Base-by-base conservation (phyloP, 2,797 vertebrate species). In the Darevskia nairensis region DNA sequence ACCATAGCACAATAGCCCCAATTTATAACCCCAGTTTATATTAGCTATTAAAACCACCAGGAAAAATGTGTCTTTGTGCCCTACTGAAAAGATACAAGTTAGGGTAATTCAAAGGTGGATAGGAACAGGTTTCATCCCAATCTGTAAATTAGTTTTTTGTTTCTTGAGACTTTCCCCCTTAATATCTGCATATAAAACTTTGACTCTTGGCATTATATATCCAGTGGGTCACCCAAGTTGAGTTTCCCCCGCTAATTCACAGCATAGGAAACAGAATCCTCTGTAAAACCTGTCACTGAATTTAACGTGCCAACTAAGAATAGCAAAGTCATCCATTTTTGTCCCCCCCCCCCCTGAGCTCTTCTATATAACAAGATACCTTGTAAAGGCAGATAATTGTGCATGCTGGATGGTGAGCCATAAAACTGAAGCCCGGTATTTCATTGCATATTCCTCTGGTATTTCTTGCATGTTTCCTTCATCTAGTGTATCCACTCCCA, bases 401-500 rank as follows among this genome's bases (percentile, higher is more conserved):
- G 69, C 8, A 59, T 59, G 69, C 32, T 75, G 69, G 71, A 84
- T 75, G 71, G 71, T 15, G 17, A 61, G 32, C 35, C 55, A n/a
- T 64, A 77, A 77, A 76, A 66, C 55, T 41, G 25, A 85, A 85
- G 55, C 25, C 27, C 21, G 17, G 39, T 61, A 76, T 85, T 75
- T 76, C 76, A 59, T 85, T 85, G 72, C 84, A 68, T 78, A 77
- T 94, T 90, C 50, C 92, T 92, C 84, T 90, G 87, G 75, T 94
- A 85, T 94, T 80, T 71, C 86, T 88, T 89, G 82, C 83, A 78
- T 15, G 71, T 89, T 91, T 77, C 71, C 80, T 89, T 92, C 46
- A 89, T 89, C 92, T 85, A 92, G 78, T 80, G 87, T 93, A 89
- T 90, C 44, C 77, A 25, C 82, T 93, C 91, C 90, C 80, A 85